These are phyloP conservation scores for Australoheros scitulus DNA, from an alignment of 2,113 vertebrate genomes.

Conservation along the genomic window DNA sequence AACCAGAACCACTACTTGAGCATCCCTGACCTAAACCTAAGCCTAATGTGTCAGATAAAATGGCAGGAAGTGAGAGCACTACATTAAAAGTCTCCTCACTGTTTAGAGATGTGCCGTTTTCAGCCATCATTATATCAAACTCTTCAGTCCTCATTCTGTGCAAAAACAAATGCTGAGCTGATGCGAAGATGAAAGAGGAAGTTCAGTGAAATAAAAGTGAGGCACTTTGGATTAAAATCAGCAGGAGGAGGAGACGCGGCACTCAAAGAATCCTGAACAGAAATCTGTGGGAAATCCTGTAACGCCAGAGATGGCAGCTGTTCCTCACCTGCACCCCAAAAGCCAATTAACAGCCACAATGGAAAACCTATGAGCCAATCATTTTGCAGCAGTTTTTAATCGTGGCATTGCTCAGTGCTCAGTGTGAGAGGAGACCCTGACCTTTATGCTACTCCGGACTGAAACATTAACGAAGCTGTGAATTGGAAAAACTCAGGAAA, in stretches of 20 bases:
- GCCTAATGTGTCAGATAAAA: not conserved
- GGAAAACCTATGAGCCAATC: not conserved
- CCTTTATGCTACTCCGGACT: not conserved
- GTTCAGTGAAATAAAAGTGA: not conserved
- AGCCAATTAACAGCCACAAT: not conserved
- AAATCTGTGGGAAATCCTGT: too few relatives aligned
- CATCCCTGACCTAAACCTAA: not conserved
- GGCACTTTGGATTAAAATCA: not conserved
- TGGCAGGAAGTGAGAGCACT: not conserved
- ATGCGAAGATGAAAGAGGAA: not conserved
- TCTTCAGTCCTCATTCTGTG: not conserved
- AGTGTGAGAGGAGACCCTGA: not conserved
- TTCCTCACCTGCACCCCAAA: not conserved
- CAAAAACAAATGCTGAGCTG: not conserved
- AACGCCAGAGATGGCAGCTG: too few relatives aligned
- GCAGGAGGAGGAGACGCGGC: not conserved
- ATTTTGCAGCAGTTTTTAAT: not conserved
- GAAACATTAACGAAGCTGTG: not conserved
- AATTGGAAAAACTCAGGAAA: not conserved
- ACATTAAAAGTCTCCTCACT: not conserved
- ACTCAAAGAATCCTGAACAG: not conserved
- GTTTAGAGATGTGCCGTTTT: not conserved
- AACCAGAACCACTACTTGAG: too few relatives aligned
- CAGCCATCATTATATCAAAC: not conserved
- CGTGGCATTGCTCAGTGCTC: not conserved